Conservation (phyloP, 2,888 invertebrate genomes). For the Dicranocentrus wangi region DNA sequence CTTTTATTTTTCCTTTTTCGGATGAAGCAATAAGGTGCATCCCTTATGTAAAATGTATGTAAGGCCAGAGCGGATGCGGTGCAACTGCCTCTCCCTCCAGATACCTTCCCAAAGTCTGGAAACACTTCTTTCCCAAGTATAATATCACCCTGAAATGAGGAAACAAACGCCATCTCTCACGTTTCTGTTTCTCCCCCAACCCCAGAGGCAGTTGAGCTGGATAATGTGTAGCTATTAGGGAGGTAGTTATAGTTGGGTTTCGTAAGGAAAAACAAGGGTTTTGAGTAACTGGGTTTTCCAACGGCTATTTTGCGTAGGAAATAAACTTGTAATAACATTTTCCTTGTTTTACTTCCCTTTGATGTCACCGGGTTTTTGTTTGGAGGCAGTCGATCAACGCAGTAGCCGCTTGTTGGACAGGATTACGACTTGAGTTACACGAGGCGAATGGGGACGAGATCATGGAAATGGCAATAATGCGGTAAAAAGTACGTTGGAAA, state of each 20-base stretch:
- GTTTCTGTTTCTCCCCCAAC: background rate
- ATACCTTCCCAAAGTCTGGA: slow-evolving; percentile 1
- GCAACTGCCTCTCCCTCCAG: slow-evolving; percentile 2
- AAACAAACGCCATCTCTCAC: slow-evolving; percentile 48
- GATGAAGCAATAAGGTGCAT: background rate
- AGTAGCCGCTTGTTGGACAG: background rate
- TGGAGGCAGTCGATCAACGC: too few species aligned
- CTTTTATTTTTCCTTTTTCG: background rate
- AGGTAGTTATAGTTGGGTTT: too few species aligned
- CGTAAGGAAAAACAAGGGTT: too few species aligned
- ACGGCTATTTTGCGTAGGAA: slow-evolving; percentile 41
- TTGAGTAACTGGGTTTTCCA: background rate
- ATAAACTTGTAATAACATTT: slow-evolving; percentile 49
- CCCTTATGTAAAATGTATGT: slow-evolving; percentile 41
- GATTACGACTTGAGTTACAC: slow-evolving; percentile 5
- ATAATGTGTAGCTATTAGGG: too few species aligned
- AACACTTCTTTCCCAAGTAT: background rate
- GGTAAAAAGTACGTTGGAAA: too few species aligned
- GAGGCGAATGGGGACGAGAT: too few species aligned
- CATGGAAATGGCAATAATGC: background rate
- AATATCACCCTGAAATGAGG: background rate
- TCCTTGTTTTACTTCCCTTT: slow-evolving; percentile 39
- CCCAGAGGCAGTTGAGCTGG: too few species aligned
- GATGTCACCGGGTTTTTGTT: background rate
- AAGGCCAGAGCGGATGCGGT: background rate